Conservation (phyloP, 2,797 vertebrate genomes). For the Propithecus perrieri region DNA sequence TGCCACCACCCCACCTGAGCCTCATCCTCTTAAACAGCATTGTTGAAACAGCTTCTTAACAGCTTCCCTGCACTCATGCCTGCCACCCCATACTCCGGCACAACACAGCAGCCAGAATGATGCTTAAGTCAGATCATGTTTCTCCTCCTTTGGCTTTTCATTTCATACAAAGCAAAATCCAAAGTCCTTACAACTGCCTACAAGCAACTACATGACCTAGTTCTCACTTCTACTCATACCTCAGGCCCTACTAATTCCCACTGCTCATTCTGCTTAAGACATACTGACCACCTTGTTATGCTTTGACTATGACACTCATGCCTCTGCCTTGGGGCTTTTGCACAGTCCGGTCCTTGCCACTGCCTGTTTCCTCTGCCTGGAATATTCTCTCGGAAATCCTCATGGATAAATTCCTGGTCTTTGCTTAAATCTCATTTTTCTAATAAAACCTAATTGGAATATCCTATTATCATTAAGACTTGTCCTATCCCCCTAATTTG, state of each 20-base stretch:
- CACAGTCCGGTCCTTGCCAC: not conserved
- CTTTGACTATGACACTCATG: accelerated
- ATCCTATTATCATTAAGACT: not conserved
- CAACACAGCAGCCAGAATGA: not conserved
- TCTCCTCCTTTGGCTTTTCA: not conserved
- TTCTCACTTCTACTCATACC: not conserved
- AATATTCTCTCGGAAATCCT: not conserved
- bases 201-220: not conserved
- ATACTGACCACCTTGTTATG: too few relatives aligned
- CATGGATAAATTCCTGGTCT: not conserved
- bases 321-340: not conserved
- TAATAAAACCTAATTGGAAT: not conserved
- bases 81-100: too few relatives aligned
- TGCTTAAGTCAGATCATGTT: not conserved
- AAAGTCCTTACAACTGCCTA: not conserved
- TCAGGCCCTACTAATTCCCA: not conserved
- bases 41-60: not conserved
- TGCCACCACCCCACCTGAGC: not conserved
- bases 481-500: not conserved
- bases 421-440: not conserved
- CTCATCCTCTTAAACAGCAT: not conserved
- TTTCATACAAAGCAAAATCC: not conserved
- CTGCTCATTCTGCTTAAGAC: not conserved
- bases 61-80: not conserved
- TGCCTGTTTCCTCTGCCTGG: not conserved